Percentiles rank a stretch among this genome's conserved stretches.
Evolutionary conservation across 2,797 vertebrate species (phyloP).

Genomic region (Cheirogaleus major): DNA sequence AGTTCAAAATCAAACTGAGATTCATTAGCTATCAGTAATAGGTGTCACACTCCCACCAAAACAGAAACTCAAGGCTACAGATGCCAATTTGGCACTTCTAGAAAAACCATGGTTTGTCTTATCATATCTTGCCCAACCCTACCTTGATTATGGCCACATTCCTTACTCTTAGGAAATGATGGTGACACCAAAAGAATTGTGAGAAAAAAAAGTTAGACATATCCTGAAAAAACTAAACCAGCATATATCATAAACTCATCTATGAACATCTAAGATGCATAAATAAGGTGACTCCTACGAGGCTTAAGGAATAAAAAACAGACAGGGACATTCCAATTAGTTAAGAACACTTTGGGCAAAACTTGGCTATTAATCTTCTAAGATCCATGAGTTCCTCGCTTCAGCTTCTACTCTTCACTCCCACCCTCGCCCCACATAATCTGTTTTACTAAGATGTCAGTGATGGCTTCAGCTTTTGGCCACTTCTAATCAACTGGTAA

Average conservation of each 20-base stretch:
- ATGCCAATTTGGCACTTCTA: neutral
- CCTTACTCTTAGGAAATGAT: neutral
- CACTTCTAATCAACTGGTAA: neutral
- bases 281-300: neutral
- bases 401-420: neutral
- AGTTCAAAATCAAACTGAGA: neutral
- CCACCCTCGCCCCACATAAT: neutral
- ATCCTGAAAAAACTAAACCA: neutral
- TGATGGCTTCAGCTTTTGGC: neutral
- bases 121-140: neutral
- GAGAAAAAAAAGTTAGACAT: neutral
- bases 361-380: neutral
- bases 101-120: neutral
- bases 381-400: neutral
- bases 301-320: neutral
- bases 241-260: neutral
- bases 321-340: neutral
- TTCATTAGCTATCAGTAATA: neutral
- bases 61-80: slow-evolving; percentile 3
- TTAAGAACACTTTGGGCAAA: neutral
- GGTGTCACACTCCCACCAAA: neutral
- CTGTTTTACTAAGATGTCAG: neutral
- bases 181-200: neutral
- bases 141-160: neutral
- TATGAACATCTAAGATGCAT: neutral